phyloP scores from a whole-genome alignment of 2,113 vertebrate species.

The Anthoscopus minutus region DNA sequence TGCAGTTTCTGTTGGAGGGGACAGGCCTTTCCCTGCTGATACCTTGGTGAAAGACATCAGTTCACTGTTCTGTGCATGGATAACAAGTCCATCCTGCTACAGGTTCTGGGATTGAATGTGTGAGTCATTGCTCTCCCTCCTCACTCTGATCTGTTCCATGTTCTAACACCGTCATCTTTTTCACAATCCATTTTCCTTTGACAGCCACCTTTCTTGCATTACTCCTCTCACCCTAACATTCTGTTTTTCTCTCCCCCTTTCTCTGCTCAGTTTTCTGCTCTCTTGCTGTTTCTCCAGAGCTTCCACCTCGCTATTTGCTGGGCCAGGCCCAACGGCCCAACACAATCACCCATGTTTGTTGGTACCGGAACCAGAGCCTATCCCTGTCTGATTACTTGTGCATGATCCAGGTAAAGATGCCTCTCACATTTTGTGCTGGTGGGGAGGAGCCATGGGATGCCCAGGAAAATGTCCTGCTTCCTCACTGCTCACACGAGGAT shows the following conservation, averaged over 20 bases:
- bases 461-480: not conserved
- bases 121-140: not conserved
- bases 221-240: slow-evolving; percentile 4
- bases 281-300: slow-evolving; percentile 83
- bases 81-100: not conserved
- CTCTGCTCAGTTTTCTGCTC: slow-evolving; percentile 79
- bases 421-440: not conserved
- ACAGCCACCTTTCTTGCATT: slow-evolving; percentile 11
- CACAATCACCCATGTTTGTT: slow-evolving; percentile 94
- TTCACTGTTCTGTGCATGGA: not conserved
- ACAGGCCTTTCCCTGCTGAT: not conserved
- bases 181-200: slow-evolving; percentile 29
- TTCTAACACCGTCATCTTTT: not conserved
- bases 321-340: slow-evolving; percentile 88
- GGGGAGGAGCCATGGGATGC: slow-evolving; percentile 32
- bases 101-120: not conserved
- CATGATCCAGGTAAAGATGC: slow-evolving; percentile 89
- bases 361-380: slow-evolving; percentile 93
- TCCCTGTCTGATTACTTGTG: slow-evolving; percentile 88
- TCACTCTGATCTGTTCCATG: not conserved
- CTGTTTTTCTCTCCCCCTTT: slow-evolving; percentile 36
- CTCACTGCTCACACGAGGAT: not conserved
- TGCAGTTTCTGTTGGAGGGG: not conserved
- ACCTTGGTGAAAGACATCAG: not conserved
- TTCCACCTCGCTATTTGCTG: slow-evolving; percentile 87